Evolutionary conservation across 2,888 invertebrate genomes (phyloP).

Genomic region (Caenorhabditis wallacei): DNA sequence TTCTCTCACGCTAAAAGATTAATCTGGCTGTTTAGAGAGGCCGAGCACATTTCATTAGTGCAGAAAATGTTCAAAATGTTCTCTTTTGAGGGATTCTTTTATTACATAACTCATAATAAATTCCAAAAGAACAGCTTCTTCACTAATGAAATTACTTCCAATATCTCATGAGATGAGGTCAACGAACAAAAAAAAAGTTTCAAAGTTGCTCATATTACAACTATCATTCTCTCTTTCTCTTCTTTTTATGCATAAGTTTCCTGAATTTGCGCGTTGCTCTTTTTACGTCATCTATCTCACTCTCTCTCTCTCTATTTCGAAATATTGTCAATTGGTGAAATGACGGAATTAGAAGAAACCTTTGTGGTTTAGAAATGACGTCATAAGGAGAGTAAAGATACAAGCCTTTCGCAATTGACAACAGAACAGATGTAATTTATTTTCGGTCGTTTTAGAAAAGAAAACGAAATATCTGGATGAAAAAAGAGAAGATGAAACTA

Average conservation of each 20-base stretch:
- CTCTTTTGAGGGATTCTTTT: no score
- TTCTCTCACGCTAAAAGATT: no score
- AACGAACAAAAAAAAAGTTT: neutral
- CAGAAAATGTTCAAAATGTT: no score
- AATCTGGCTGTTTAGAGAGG: no score
- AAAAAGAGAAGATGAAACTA: neutral
- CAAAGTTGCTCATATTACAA: conserved; percentile 19
- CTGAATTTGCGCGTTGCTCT: conserved; percentile 5
- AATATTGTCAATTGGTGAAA: conserved; percentile 19
- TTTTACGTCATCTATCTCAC: conserved; percentile 2
- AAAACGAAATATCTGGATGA: neutral
- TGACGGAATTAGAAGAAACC: conserved; percentile 15
- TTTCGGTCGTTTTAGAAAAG: no score
- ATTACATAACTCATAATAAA: no score
- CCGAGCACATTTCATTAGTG: no score
- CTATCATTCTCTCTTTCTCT: conserved; percentile 9
- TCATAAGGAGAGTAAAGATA: neutral
- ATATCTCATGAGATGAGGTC: no score
- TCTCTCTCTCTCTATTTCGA: neutral
- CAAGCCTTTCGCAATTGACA: neutral
- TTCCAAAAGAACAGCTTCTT: no score
- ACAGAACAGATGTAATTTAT: neutral
- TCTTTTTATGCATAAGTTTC: neutral
- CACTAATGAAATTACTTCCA: neutral
- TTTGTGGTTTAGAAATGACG: neutral